Conservation (phyloP, 2,113 vertebrate species). For the Cervus canadensis region DNA sequence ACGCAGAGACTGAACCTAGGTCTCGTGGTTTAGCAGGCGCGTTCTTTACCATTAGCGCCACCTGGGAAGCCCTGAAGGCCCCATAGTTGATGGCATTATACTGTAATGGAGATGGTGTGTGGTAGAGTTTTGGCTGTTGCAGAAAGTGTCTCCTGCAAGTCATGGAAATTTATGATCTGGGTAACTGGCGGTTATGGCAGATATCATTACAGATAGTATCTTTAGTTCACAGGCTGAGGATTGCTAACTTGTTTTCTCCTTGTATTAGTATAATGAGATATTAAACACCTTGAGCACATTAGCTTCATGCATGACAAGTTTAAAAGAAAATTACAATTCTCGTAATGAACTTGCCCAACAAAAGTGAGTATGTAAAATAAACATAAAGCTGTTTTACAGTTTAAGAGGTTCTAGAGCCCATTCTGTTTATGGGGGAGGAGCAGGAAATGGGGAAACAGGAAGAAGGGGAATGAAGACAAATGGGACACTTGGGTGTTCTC, state of each 20-base stretch:
- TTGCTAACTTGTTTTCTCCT: background rate
- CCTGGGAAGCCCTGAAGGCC: background rate
- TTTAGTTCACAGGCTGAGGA: background rate
- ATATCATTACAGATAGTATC: background rate
- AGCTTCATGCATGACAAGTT: background rate
- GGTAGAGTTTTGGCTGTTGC: background rate
- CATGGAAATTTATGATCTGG: background rate
- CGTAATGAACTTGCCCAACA: background rate
- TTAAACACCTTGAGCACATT: background rate
- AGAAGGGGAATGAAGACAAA: conserved; percentile 14
- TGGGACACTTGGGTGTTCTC: background rate
- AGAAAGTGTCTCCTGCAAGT: background rate
- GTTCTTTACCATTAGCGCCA: background rate
- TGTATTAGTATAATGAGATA: background rate
- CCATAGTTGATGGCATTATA: background rate
- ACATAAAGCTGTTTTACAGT: background rate
- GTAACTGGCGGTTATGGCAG: background rate
- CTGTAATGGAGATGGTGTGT: background rate
- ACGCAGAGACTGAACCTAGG: background rate
- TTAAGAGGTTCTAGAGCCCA: background rate
- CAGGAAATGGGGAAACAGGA: background rate
- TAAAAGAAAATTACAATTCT: background rate
- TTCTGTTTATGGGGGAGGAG: background rate
- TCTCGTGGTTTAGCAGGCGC: background rate
- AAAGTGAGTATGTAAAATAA: conserved; percentile 28